phyloP scores from a whole-genome alignment of 2,113 vertebrate species.

The Limanda limanda region DNA sequence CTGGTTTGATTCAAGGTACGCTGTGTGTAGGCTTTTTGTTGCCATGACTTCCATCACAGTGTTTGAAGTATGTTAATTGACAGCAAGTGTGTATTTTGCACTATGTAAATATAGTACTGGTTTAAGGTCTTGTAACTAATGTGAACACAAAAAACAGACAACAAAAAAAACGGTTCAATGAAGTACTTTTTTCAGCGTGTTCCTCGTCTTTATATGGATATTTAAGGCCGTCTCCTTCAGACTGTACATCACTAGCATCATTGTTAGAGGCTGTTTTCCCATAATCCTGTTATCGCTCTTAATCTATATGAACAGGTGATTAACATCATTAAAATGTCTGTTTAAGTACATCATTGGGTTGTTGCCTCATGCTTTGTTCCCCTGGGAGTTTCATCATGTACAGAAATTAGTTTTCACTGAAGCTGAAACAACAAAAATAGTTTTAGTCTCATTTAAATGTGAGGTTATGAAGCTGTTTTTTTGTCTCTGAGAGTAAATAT shows the following conservation, averaged over 20 bases:
- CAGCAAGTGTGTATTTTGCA: conserved; percentile 90
- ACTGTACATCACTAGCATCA: conserved; percentile 74
- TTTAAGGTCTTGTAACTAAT: conserved; percentile 90
- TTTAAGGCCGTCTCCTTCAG: conserved; percentile 76
- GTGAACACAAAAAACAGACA: conserved; percentile 75
- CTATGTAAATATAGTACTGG: conserved; percentile 92
- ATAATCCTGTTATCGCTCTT: conserved; percentile 76
- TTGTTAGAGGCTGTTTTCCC: conserved; percentile 76
- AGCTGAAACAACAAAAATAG: neutral
- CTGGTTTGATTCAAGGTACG: conserved; percentile 70
- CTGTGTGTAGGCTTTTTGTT: conserved; percentile 59
- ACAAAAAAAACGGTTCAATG: conserved; percentile 81
- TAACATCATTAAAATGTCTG: conserved; percentile 84
- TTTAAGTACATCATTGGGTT: conserved; percentile 68
- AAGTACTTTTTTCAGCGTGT: conserved; percentile 81
- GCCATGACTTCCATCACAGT: conserved; percentile 67
- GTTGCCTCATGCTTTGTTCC: conserved; percentile 7
- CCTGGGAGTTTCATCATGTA: neutral
- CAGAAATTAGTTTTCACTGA: neutral
- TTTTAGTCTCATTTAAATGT: neutral
- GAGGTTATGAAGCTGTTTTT: no score
- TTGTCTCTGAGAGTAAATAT: no score
- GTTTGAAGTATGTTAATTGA: conserved; percentile 82
- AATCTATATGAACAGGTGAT: conserved; percentile 77
- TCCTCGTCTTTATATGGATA: conserved; percentile 77